Percentiles rank a stretch among this genome's conserved stretches.
phyloP scores from a whole-genome alignment of 37 sponge, comb jelly and placozoan genomes.

The Trichoplax adhaerens region DNA sequence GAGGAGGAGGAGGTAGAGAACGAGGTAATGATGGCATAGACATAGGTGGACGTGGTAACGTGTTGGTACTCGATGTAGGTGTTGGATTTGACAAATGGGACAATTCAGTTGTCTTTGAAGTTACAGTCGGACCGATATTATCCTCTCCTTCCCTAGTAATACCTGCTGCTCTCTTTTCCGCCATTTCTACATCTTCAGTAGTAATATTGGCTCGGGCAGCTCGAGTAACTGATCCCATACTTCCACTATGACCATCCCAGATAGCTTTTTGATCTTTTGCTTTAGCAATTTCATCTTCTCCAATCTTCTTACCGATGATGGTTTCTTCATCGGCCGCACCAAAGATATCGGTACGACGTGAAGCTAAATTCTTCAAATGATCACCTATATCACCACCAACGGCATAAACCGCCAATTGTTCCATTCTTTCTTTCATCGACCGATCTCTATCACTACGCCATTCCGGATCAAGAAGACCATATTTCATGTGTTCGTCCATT shows the following conservation, averaged over 20 bases:
- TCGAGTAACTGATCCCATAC: not conserved
- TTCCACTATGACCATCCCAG: not conserved
- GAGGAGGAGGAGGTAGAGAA: not conserved
- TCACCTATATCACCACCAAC: constrained; percentile 47
- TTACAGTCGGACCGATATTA: constrained; percentile 29
- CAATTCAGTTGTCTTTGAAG: too few relatives aligned
- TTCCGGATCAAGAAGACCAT: constrained; percentile 70
- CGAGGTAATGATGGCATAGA: constrained; percentile 7
- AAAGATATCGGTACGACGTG: constrained; percentile 87
- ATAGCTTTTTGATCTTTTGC: not conserved
- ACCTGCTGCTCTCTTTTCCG: constrained; percentile 14
- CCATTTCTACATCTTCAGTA: too few relatives aligned
- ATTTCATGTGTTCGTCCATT: constrained; percentile 78
- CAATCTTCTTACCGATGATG: constrained; percentile 66
- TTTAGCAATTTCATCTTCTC: not conserved
- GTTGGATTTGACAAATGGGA: too few relatives aligned
- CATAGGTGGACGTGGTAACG: constrained; percentile 8
- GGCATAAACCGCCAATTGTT: constrained; percentile 64
- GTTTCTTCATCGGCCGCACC: constrained; percentile 69
- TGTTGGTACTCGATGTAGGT: constrained; percentile 6
- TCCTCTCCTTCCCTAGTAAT: constrained; percentile 9
- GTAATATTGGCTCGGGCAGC: not conserved
- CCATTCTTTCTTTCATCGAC: constrained; percentile 43
- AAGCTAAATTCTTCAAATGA: constrained; percentile 56
- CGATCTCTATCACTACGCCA: constrained; percentile 56